Evolutionary conservation across 2,113 vertebrate species (phyloP).

Genomic region (Oryzias melastigma): DNA sequence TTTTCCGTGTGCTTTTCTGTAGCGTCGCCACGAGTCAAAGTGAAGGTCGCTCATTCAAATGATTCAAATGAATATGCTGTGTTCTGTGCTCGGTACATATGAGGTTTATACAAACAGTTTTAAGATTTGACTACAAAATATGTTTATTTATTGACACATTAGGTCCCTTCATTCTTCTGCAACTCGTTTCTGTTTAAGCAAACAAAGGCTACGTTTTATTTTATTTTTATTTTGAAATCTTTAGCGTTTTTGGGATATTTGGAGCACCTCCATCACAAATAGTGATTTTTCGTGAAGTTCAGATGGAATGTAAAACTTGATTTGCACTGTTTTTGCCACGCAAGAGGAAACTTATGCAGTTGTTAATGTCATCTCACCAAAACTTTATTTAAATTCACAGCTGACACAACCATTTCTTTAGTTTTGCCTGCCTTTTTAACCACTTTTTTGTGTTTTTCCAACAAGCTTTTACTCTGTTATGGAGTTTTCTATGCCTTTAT

Average conservation of each 20-base stretch:
- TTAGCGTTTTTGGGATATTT: constrained; percentile 3
- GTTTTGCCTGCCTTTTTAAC: constrained; percentile 12
- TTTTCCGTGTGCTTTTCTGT: constrained; percentile 12
- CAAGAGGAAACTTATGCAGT: constrained; percentile 67
- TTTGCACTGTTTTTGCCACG: constrained; percentile 72
- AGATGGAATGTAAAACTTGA: constrained; percentile 68
- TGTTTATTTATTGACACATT: constrained; percentile 18
- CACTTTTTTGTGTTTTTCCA: constrained; percentile 10
- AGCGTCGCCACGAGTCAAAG: constrained; percentile 8
- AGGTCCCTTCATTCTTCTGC: constrained; percentile 15
- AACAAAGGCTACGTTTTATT: neutral
- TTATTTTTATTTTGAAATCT: constrained; percentile 8
- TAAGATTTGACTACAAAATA: constrained; percentile 10
- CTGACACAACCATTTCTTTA: constrained; percentile 13
- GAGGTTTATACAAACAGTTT: constrained; percentile 26
- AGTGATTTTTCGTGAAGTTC: constrained; percentile 26
- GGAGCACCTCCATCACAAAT: neutral
- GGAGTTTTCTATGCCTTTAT: constrained; percentile 35
- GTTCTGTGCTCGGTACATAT: constrained; percentile 30
- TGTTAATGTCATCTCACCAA: constrained; percentile 27
- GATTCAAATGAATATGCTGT: constrained; percentile 33
- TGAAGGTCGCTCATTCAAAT: constrained; percentile 5
- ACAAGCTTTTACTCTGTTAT: constrained; percentile 38
- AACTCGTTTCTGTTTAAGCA: neutral
- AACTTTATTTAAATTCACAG: constrained; percentile 40